Evolutionary conservation across 2,888 invertebrate species (phyloP).

Genomic region (Apodemia mormo): DNA sequence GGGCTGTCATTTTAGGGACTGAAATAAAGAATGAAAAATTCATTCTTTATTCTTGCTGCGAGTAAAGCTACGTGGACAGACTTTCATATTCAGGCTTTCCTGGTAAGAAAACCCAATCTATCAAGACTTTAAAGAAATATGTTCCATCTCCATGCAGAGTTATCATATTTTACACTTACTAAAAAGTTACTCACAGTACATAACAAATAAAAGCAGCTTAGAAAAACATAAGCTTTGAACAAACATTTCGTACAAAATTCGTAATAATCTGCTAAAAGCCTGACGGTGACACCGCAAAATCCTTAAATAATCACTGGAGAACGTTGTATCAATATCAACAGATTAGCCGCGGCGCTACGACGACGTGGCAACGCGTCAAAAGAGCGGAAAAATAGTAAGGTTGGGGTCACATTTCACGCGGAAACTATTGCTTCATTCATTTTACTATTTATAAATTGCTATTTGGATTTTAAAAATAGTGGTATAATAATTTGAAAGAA

Average conservation of each 20-base stretch:
- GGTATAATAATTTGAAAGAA: no score
- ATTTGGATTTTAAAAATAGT: no score
- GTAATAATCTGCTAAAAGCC: conserved; percentile 23
- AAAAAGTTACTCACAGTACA: no score
- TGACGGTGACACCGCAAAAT: conserved; percentile 28
- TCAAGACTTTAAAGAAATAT: no score
- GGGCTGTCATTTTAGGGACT: no score
- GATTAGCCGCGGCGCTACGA: conserved; percentile 60
- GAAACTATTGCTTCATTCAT: not conserved
- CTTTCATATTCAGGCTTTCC: no score
- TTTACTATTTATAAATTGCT: not conserved
- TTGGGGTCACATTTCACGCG: conserved; percentile 21
- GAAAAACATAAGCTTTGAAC: conserved; percentile 4
- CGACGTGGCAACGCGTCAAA: conserved; percentile 51
- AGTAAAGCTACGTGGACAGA: no score
- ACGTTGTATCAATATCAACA: conserved; percentile 66
- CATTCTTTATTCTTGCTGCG: no score
- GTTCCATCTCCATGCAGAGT: no score
- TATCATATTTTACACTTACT: no score
- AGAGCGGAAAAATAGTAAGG: conserved; percentile 52
- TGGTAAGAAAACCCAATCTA: no score
- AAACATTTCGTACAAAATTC: conserved; percentile 27
- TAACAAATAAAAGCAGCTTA: conserved; percentile 13
- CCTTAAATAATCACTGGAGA: conserved; percentile 37
- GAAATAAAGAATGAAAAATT: no score